Conservation (phyloP, 2,888 invertebrate genomes). For the Euspilapteryx auroguttella region DNA sequence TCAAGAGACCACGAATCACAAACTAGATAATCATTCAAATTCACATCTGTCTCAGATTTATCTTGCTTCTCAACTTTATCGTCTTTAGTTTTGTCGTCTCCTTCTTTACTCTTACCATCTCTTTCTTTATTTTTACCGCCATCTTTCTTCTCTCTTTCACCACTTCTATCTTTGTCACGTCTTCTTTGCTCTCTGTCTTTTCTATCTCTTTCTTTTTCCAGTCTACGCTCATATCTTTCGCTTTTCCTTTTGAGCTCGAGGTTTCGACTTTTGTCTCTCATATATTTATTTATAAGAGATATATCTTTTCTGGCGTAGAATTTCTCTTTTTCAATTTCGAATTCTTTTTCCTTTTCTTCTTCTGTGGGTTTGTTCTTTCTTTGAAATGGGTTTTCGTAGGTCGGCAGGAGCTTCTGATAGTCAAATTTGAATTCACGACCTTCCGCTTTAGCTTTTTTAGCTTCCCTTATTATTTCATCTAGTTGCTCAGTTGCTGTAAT, state of each 20-base stretch:
- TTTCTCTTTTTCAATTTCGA: conserved; percentile 13
- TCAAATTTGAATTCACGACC: conserved; percentile 46
- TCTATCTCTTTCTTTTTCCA: conserved; percentile 9
- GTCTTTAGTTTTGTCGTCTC: conserved; percentile 10
- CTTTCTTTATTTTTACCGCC: not conserved
- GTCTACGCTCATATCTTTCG: conserved; percentile 13
- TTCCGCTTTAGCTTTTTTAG: conserved; percentile 39
- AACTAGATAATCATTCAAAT: conserved; percentile 40
- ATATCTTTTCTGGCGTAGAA: conserved; percentile 8
- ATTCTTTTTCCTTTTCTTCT: conserved; percentile 13
- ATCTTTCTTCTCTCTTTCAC: conserved; percentile 4
- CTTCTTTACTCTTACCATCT: conserved; percentile 11
- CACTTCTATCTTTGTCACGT: conserved; percentile 7
- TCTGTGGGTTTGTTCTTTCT: conserved; percentile 22
- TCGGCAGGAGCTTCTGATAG: conserved; percentile 39
- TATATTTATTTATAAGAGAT: conserved; percentile 10
- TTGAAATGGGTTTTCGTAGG: conserved; percentile 49
- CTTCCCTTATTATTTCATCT: conserved; percentile 42
- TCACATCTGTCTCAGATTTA: conserved; percentile 29
- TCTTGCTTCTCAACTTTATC: conserved; percentile 8
- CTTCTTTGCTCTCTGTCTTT: conserved; percentile 13
- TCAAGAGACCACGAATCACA: conserved; percentile 55
- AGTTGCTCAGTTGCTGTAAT: conserved; percentile 37
- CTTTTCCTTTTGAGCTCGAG: conserved; percentile 12
- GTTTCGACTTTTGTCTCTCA: conserved; percentile 9